phyloP scores from a whole-genome alignment of 2,113 vertebrate species.

The Chaetura pelagica region DNA sequence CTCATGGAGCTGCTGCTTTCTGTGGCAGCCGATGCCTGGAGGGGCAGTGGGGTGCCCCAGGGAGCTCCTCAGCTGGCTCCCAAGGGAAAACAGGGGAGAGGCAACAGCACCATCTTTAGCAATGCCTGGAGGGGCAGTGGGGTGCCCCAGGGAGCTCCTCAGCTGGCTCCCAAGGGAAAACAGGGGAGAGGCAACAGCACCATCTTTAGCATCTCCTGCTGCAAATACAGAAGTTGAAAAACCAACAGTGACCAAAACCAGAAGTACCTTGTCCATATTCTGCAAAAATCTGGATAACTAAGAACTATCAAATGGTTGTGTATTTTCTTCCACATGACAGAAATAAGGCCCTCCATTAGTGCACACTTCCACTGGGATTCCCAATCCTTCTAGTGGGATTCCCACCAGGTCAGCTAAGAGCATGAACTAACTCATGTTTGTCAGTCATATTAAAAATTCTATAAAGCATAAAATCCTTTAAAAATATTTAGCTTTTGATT shows the following conservation, averaged over 20 bases:
- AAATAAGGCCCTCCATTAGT: background rate
- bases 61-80: background rate
- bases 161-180: background rate
- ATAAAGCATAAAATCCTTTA: background rate
- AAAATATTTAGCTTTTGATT: background rate
- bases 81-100: background rate
- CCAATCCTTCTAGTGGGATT: background rate
- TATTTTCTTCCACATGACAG: background rate
- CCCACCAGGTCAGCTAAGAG: background rate
- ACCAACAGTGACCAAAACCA: background rate
- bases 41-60: fast-evolving
- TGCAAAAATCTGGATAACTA: background rate
- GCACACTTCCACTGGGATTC: background rate
- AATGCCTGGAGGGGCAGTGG: fast-evolving
- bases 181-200: background rate
- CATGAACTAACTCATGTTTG: background rate
- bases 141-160: background rate
- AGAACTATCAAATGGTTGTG: background rate
- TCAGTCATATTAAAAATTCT: background rate
- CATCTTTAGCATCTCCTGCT: background rate
- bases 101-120: too few relatives aligned
- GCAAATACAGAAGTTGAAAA: background rate
- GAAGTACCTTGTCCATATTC: background rate
- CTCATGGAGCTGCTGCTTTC: background rate
- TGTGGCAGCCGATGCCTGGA: background rate